Evolutionary conservation across 2,888 invertebrate species (phyloP).

Genomic region (Drosophila colorata): DNA sequence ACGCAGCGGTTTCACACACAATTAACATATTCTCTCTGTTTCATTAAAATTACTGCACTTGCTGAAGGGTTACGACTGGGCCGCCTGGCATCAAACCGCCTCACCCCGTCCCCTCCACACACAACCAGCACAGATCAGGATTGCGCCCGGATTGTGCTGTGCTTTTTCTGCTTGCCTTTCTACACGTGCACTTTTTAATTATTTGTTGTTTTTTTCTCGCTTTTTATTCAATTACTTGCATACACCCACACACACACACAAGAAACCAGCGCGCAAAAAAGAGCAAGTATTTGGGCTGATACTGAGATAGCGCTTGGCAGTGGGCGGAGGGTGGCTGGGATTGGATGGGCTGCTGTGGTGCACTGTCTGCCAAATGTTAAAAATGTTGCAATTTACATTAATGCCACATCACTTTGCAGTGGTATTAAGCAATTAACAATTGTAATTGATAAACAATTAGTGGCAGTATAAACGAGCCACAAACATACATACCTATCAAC

Average conservation of each 20-base stretch:
- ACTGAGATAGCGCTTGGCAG: background rate
- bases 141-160: conserved; percentile 20
- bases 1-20: conserved; percentile 78
- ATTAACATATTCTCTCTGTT: conserved; percentile 79
- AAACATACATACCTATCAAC: background rate
- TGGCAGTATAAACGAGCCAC: conserved; percentile 40
- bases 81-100: background rate
- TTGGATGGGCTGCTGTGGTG: background rate
- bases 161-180: conserved; percentile 35
- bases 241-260: conserved; percentile 38
- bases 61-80: conserved; percentile 31
- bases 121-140: conserved; percentile 15
- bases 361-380: conserved; percentile 36
- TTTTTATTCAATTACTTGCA: conserved; percentile 73
- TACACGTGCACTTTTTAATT: conserved; percentile 53
- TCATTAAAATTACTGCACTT: conserved; percentile 75
- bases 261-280: conserved; percentile 8
- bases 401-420: conserved; percentile 51
- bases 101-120: background rate
- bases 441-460: conserved; percentile 78
- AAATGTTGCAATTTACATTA: conserved; percentile 59
- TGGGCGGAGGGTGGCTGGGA: background rate
- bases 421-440: conserved; percentile 74
- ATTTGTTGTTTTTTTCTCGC: conserved; percentile 41
- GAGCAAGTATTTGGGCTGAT: conserved; percentile 25